Base-by-base conservation (phyloP, 2,113 vertebrate genomes). In the Rhabdornis inornatus region DNA sequence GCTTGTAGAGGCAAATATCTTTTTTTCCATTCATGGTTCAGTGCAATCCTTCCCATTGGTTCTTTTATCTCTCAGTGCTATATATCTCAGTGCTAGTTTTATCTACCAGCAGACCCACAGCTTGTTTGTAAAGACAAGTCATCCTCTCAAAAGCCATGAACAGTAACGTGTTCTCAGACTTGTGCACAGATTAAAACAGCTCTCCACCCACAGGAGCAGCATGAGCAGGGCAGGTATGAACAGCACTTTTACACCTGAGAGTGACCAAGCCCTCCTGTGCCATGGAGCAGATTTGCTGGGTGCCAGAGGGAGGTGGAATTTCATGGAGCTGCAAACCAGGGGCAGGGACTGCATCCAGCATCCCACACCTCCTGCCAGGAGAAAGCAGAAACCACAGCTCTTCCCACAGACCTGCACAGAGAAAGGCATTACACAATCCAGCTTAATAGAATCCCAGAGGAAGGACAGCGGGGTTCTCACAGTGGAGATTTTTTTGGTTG, bases 271-370 rank as follows among this genome's bases (percentile, higher is more conserved):
- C 4, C 35, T 66, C 47, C 37, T 18, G 65, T 55, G 57, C 20
- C 7, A 64, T 3, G 0, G 1, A 80, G 63, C 55, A 68, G 40
- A n/a, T 78, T 44, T 31, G 3, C 69, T 61, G 7, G 3, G 45
- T 28, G n/a, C 45, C 49, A n/a, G 19, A 37, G 30, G 15, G 15
- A 4, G 23, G 0, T 27, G 35, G 10, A 49, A 31, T 5, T 71
- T 18, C 9, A 25, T 0, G 0, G 45, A 49, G 35, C 37, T 53
- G 68, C 74, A 84, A 66, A 25, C 13, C 42, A 11, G 35, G 65
- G 17, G 21, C 35, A 33, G 52, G 47, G 35, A 33, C 14, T 10
- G 56, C 49, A 40, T n/a, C 75, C 69, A 53, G 37, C 57, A 59
- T 69, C 80, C 53, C 3, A 5, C 39, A n/a, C 9, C 53, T 52